These are phyloP conservation scores for Sphaeridia pumilis DNA, from an alignment of 2,888 invertebrate genomes.

Conservation along the genomic window DNA sequence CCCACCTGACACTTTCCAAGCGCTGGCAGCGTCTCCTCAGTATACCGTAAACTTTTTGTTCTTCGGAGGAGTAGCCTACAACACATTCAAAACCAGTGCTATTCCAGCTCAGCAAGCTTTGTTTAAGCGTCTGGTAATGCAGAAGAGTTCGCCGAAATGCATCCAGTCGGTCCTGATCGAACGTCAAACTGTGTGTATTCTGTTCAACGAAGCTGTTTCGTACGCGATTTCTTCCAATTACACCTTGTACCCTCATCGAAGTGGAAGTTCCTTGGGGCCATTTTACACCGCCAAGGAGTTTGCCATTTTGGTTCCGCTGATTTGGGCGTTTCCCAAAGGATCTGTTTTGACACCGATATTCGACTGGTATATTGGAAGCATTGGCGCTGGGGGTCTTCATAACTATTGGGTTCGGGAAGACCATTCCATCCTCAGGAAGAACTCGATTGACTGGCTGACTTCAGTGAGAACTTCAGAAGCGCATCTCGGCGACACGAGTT, in stretches of 20 bases:
- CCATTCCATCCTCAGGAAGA: neutral
- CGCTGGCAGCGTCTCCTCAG: constrained; percentile 6
- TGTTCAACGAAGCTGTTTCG: constrained; percentile 12
- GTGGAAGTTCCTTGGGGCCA: neutral
- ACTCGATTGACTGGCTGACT: constrained; percentile 6
- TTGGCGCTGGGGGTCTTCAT: constrained; percentile 12
- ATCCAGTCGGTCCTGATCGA: constrained; percentile 9
- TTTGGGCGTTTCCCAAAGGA: constrained; percentile 19
- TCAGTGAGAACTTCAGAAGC: neutral
- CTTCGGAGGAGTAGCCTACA: constrained; percentile 19
- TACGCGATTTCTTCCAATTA: constrained; percentile 17
- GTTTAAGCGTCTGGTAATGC: constrained; percentile 3
- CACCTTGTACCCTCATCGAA: constrained; percentile 3
- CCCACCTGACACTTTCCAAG: constrained; percentile 16
- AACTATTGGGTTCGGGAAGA: constrained; percentile 12
- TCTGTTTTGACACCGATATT: constrained; percentile 7
- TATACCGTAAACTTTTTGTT: constrained; percentile 16
- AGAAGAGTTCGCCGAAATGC: constrained; percentile 13
- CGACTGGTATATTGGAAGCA: constrained; percentile 1
- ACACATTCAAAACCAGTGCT: constrained; percentile 9
- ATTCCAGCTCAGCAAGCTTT: constrained; percentile 13
- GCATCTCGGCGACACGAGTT: too few relatives aligned
- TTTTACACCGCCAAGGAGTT: constrained; percentile 17
- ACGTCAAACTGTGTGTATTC: constrained; percentile 14
- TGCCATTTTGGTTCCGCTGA: constrained; percentile 16